phyloP scores from a whole-genome alignment of 1,140 invertebrate species.

The Propsilocerus akamusi region DNA sequence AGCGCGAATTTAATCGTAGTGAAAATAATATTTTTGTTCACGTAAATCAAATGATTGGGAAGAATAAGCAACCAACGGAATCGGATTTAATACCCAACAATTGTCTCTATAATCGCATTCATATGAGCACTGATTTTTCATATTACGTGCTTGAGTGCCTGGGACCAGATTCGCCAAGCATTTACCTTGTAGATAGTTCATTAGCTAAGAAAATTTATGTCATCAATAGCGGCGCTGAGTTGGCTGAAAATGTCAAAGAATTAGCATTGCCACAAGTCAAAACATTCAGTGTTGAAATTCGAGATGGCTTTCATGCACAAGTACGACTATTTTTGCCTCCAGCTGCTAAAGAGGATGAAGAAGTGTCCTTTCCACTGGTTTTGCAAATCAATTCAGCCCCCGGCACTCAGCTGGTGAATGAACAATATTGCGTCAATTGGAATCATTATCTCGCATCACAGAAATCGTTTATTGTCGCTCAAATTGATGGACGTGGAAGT shows the following conservation, averaged over 20 bases:
- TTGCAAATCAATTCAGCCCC: conserved; percentile 56
- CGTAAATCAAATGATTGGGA: conserved; percentile 11
- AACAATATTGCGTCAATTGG: conserved; percentile 54
- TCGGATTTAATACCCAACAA: conserved; percentile 25
- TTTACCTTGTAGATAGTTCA: conserved; percentile 33
- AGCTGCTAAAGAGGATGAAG: conserved; percentile 58
- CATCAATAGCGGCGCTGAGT: conserved; percentile 31
- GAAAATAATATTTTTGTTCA: conserved; percentile 4
- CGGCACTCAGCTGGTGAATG: conserved; percentile 53
- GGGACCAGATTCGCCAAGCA: conserved; percentile 45
- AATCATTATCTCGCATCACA: conserved; percentile 55
- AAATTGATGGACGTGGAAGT: conserved; percentile 61
- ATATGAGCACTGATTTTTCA: conserved; percentile 39
- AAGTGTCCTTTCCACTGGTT: conserved; percentile 60
- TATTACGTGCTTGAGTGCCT: conserved; percentile 48
- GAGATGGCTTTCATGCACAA: conserved; percentile 25
- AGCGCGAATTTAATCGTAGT: conserved; percentile 13
- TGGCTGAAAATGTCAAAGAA: conserved; percentile 26
- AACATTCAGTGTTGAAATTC: conserved; percentile 36
- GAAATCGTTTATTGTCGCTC: conserved; percentile 54
- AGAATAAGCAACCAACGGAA: conserved; percentile 11
- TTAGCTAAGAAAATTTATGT: conserved; percentile 33
- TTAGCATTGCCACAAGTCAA: conserved; percentile 36
- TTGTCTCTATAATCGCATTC: conserved; percentile 41
- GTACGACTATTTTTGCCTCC: conserved; percentile 55